Base-by-base conservation (phyloP, 2,888 invertebrate species). In the Scelioninae gen. 2 region DNA sequence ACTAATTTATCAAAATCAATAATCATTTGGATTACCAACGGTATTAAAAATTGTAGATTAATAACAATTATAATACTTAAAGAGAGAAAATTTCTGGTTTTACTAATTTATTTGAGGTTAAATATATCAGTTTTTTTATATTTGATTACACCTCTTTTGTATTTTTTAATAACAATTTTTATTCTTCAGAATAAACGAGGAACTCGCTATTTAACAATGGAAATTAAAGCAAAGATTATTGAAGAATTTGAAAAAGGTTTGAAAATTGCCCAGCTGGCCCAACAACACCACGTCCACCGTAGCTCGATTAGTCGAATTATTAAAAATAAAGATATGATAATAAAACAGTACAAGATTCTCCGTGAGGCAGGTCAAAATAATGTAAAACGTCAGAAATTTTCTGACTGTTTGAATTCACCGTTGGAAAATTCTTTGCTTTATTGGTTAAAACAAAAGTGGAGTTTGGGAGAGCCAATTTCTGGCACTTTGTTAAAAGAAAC, bases 391-490 rank as follows among this genome's bases (percentile, higher is more conserved):
- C 33, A 25, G 15, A 16, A 46, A 13, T 22, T 5, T 33, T n/a
- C 37, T n/a, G 37, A 13, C 9, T 13, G 13, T 7, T 45, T 35
- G 13, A 15, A 64, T 1, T 45, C 45, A 7, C 15, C 22, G 3
- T 53, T 64, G 22, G 45, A 64, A 10, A 31, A 39, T 10, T 18
- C 22, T n/a, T 13, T 64, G 18, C 39, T 19, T 19, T 1, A 31
- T 0, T 63, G 63, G 63, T 63, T 63, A 18, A 52, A 31, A 2
- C 45, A 64, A 43, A 53, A 64, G 15, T 31, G 53, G 25, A 37
- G 35, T 18, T 28, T 45, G 13, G 41, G 50, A 0, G 45, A 64
- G 18, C 25, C 64, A 1, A 28, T 64, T 5, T 37, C 64, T 7
- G 45, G 53, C 9, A 10, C 16, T 10, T 5, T 53, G 1, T 35